These are phyloP conservation scores for Styela plicata DNA, from an alignment of 23 tunicate genomes.

Conservation along the genomic window DNA sequence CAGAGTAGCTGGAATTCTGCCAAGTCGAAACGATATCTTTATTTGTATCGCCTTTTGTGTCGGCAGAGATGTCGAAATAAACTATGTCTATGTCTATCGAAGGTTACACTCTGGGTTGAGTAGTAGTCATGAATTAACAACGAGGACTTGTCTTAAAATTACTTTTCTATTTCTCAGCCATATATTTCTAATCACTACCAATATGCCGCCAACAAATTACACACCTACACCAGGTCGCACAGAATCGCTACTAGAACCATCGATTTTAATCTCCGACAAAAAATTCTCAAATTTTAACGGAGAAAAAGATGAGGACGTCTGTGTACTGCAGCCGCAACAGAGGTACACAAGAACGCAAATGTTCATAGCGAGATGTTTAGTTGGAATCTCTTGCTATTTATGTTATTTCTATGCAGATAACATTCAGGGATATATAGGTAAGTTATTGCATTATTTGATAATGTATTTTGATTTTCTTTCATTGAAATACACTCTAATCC, in stretches of 20 bases:
- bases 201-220: neutral
- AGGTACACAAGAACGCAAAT: neutral
- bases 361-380: conserved; percentile 5
- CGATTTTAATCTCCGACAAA: neutral
- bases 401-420: conserved; percentile 37
- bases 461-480: too few species aligned
- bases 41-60: too few species aligned
- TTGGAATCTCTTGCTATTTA: neutral
- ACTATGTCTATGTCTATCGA: too few species aligned
- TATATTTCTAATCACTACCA: too few species aligned
- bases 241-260: neutral
- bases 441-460: neutral
- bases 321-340: neutral
- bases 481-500: too few species aligned
- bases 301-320: neutral
- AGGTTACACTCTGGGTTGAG: too few species aligned
- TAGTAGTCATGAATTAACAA: too few species aligned
- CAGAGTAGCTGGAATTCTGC: too few species aligned
- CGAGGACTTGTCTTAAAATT: too few species aligned
- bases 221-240: neutral
- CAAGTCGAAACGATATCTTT: too few species aligned
- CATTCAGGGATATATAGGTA: conserved; percentile 41
- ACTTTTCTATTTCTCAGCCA: too few species aligned
- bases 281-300: neutral
- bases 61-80: too few species aligned